phyloP scores from a whole-genome alignment of 2,113 vertebrate species.

The Sorex fumeus region DNA sequence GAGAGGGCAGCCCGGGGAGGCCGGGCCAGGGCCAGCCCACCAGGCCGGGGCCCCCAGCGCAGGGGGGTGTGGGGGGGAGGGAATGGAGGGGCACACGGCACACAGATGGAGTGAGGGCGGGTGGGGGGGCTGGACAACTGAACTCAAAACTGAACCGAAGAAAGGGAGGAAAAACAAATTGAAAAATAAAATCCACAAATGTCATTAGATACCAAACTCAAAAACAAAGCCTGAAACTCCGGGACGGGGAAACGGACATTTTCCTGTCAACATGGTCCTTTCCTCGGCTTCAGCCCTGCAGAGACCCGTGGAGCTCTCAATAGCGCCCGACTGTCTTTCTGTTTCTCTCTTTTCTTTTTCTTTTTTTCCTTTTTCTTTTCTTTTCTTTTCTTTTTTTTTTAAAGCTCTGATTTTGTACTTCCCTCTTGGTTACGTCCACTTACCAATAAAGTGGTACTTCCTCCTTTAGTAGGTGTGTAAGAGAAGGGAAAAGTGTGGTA shows the following conservation, averaged over 20 bases:
- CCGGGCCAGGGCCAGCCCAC: constrained; percentile 70
- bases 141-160: constrained; percentile 87
- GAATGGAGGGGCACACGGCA: constrained; percentile 89
- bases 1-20: constrained; percentile 74
- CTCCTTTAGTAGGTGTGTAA: constrained; percentile 99
- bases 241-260: constrained; percentile 91
- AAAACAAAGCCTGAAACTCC: constrained; percentile 95
- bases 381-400: constrained; percentile 88
- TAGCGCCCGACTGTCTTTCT: constrained; percentile 95
- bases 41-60: constrained; percentile 78
- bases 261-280: constrained; percentile 85
- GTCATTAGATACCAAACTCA: constrained; percentile 97
- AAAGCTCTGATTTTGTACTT: constrained; percentile 96
- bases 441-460: constrained; percentile 99
- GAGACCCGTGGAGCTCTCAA: constrained; percentile 98
- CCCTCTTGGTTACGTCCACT: constrained; percentile 99
- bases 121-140: constrained; percentile 52
- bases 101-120: constrained; percentile 51
- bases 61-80: constrained; percentile 75
- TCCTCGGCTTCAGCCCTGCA: constrained; percentile 93
- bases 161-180: constrained; percentile 83
- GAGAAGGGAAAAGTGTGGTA: constrained; percentile 99
- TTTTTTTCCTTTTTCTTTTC: constrained; percentile 90
- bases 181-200: constrained; percentile 97
- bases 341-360: constrained; percentile 92